These are phyloP conservation scores for Adelognathus sp. DNA, from an alignment of 2,888 invertebrate species.

Conservation along the genomic window DNA sequence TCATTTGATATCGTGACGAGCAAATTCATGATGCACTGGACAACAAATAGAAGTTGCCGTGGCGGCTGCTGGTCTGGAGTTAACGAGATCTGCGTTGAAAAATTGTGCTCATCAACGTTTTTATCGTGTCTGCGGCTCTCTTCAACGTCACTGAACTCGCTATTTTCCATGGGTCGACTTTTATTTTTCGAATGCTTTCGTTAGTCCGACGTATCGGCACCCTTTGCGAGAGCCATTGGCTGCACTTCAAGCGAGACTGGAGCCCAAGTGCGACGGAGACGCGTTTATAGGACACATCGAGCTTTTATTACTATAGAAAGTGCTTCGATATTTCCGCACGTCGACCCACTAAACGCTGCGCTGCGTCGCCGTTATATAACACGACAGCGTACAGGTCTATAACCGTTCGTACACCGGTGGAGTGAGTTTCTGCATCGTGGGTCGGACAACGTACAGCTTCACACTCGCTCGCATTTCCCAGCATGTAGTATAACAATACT, in stretches of 20 bases:
- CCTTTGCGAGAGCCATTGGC: constrained; percentile 16
- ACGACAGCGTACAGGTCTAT: not conserved
- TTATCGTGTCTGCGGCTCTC: constrained; percentile 21
- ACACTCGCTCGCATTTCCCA: constrained; percentile 15
- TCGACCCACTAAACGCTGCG: constrained; percentile 49
- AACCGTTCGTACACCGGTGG: not conserved
- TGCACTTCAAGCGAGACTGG: constrained; percentile 4
- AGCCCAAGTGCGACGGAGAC: constrained; percentile 41
- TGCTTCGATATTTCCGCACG: constrained; percentile 49
- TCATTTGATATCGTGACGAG: constrained; percentile 27
- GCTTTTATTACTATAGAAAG: constrained; percentile 52
- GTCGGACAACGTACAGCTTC: constrained; percentile 16
- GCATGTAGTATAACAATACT: not conserved
- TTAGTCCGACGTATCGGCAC: constrained; percentile 33
- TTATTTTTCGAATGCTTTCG: constrained; percentile 9
- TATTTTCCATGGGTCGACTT: constrained; percentile 17
- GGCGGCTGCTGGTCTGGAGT: constrained; percentile 28
- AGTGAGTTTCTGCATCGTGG: not conserved
- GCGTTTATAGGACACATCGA: constrained; percentile 45
- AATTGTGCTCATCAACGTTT: constrained; percentile 40
- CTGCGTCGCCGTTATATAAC: constrained; percentile 13
- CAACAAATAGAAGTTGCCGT: constrained; percentile 21
- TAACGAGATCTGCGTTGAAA: constrained; percentile 51
- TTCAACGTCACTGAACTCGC: not conserved
- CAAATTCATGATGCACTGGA: constrained; percentile 25